Evolutionary conservation across 2,888 invertebrate genomes (phyloP), one percentile per base, ranked within the genome.

Genomic region (Tetragonula carbonaria): DNA sequence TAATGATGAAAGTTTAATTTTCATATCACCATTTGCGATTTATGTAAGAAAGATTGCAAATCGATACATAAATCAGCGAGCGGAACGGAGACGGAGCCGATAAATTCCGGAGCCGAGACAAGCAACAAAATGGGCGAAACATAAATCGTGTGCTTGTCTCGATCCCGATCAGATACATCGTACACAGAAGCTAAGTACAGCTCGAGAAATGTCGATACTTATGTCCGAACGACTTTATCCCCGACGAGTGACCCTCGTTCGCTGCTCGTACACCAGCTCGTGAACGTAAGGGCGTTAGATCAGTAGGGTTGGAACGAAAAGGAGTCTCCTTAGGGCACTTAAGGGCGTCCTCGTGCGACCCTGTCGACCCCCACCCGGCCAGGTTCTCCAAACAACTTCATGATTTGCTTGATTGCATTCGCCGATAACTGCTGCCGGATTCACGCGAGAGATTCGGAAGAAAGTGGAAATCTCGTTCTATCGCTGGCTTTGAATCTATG

Each of bases 301-400:
- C 92, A 90, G 90, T 91, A 88, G 92, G 92, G 90, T 88, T 85
- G 90, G 89, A 88, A 91, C 90, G 92, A 90, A 92, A 92, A 90
- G 92, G 92, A 92, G 93, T 93, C 93, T 93, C 93, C 93, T 93
- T 93, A 93, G 91, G 92, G 93, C 91, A 93, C 93, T 93, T 91
- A 91, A 92, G 93, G 93, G 93, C 92, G 89, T 92, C 91, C 91
- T 91, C 88, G 83, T 87, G 91, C 90, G 84, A 86, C 89, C 87
- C 89, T 84, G 85, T 73, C 84, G 83, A 85, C 75, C 84, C 86
- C 80, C 84, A 77, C 80, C 45, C 71, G 51, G 51, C 63, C 88
- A 86, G 87, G 91, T 90, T 89, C 89, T 90, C 90, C 92, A 91
- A 92, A 93, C 92, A 92, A 92, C 91, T 92, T 92, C 90, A 92